Evolutionary conservation across 2,888 invertebrate species (phyloP).

Genomic region (Aethes cnicana): DNA sequence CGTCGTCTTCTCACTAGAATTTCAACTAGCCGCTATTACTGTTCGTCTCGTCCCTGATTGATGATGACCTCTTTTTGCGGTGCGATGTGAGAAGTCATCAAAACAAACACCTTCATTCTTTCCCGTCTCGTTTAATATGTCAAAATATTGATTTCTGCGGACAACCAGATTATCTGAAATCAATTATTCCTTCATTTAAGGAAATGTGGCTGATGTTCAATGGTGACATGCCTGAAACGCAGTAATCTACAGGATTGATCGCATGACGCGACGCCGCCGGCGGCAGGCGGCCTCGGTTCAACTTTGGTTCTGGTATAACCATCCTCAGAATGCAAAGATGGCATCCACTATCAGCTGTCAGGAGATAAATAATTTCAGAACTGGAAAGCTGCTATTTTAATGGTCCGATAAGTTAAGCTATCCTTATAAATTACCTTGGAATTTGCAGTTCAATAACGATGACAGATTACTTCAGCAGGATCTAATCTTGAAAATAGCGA

Average conservation of each 20-base stretch:
- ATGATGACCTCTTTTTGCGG: slow-evolving; percentile 16
- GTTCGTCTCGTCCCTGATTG: slow-evolving; percentile 10
- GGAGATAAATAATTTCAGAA: slow-evolving; percentile 59
- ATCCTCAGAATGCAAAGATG: slow-evolving; percentile 53
- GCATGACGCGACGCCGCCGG: slow-evolving; percentile 48
- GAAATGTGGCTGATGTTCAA: not conserved
- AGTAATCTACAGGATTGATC: slow-evolving; percentile 44
- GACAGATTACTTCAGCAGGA: not conserved
- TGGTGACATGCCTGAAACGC: slow-evolving; percentile 30
- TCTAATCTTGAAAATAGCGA: not conserved
- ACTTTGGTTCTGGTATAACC: slow-evolving; percentile 53
- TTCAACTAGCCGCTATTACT: slow-evolving; percentile 10
- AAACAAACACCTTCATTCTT: not conserved
- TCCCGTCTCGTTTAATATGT: too few relatives aligned
- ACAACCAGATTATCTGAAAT: too few relatives aligned
- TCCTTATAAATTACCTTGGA: not conserved
- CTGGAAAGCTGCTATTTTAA: slow-evolving; percentile 34
- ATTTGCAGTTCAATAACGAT: not conserved
- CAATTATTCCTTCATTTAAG: too few relatives aligned
- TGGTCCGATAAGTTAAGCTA: slow-evolving; percentile 9
- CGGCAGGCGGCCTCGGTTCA: slow-evolving; percentile 50
- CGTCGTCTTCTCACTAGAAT: slow-evolving; percentile 29
- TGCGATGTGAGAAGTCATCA: not conserved
- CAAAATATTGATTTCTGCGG: too few relatives aligned
- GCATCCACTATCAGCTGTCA: slow-evolving; percentile 57